These are phyloP conservation scores for Urocitellus parryii DNA, from an alignment of 2,113 vertebrate species.

Conservation along the genomic window DNA sequence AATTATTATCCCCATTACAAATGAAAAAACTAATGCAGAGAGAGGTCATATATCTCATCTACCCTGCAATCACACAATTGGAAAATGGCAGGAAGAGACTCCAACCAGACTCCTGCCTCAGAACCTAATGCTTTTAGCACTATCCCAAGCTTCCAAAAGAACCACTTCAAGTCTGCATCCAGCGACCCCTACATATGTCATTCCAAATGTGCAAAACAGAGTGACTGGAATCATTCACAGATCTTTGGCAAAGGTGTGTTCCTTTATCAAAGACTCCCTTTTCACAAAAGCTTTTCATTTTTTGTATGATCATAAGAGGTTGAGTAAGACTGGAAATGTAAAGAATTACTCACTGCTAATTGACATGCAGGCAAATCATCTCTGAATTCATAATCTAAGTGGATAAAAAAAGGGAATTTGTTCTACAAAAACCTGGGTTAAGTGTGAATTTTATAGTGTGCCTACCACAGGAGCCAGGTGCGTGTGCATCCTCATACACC, in stretches of 20 bases:
- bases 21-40: conserved; percentile 27
- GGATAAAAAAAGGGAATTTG: not conserved
- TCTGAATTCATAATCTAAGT: conserved; percentile 38
- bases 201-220: not conserved
- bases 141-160: not conserved
- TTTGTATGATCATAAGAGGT: not conserved
- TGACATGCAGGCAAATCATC: conserved; percentile 56
- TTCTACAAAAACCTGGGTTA: not conserved
- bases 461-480: not conserved
- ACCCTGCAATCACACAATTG: not conserved
- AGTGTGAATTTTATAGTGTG: not conserved
- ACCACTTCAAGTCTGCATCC: not conserved
- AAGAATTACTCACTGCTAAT: conserved; percentile 45
- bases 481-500: not conserved
- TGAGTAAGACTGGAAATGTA: conserved; percentile 41
- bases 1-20: conserved; percentile 46
- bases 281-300: conserved; percentile 47
- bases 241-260: not conserved
- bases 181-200: not conserved
- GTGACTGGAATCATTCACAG: not conserved
- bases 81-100: conserved; percentile 3
- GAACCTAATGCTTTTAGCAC: not conserved
- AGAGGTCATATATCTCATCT: not conserved
- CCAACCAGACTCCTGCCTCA: not conserved
- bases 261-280: not conserved